Conservation (phyloP, 2,888 invertebrate genomes). For the Tachina lurida region DNA sequence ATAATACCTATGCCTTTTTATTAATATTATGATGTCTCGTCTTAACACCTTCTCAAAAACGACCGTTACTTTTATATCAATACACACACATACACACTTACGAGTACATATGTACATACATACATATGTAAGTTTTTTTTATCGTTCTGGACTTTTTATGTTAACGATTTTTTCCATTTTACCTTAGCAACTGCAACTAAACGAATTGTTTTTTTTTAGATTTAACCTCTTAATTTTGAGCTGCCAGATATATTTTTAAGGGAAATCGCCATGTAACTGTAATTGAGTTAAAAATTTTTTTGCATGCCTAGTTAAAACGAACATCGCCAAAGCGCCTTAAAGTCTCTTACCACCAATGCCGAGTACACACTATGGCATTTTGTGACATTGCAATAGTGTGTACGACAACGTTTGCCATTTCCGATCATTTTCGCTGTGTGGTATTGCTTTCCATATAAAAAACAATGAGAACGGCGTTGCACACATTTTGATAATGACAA, state of each 20-base stretch:
- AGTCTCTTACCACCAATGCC: too few relatives aligned
- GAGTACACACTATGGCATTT: too few relatives aligned
- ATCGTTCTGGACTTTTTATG: conserved; percentile 26
- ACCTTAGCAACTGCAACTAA: conserved; percentile 27
- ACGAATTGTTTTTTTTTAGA: conserved; percentile 10
- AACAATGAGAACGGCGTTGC: too few relatives aligned
- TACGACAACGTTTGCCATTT: too few relatives aligned
- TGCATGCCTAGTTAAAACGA: background rate
- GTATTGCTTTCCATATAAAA: too few relatives aligned
- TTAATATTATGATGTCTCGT: conserved; percentile 20
- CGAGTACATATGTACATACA: too few relatives aligned
- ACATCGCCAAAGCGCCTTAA: too few relatives aligned
- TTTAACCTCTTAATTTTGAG: background rate
- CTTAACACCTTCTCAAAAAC: conserved; percentile 53
- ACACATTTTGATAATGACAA: too few relatives aligned
- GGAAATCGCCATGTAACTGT: background rate
- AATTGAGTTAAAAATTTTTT: background rate
- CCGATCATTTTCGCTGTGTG: too few relatives aligned
- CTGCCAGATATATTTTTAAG: conserved; percentile 1
- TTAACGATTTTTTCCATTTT: conserved; percentile 15
- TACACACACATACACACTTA: background rate
- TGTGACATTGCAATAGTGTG: too few relatives aligned
- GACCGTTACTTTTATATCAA: conserved; percentile 58
- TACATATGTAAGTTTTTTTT: background rate
- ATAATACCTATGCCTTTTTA: conserved; percentile 18